A percentile compares a stretch with the other conserved stretches of the same genome.
Conservation (phyloP, 1,140 invertebrate species). For the Myzus persicae region DNA sequence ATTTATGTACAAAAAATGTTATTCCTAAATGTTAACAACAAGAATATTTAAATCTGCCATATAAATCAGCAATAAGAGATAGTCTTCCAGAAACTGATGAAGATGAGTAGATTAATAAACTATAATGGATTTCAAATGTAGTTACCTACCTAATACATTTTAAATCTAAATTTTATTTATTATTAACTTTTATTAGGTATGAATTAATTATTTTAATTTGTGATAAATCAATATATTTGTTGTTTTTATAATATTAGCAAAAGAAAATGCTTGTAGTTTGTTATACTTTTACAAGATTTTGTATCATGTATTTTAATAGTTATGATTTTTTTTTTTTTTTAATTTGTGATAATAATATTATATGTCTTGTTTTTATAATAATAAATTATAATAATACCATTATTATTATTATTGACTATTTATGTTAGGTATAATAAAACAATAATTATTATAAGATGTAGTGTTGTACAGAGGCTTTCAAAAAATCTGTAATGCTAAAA, state of each 20-base stretch:
- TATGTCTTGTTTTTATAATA: conserved; percentile 7
- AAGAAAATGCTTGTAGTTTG: conserved; percentile 3
- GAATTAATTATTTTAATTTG: conserved; percentile 33
- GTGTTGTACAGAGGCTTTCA: not conserved
- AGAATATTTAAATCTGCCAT: not conserved
- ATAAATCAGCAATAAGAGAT: not conserved
- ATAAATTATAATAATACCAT: not conserved
- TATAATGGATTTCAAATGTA: not conserved
- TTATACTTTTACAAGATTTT: not conserved
- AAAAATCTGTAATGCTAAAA: not conserved
- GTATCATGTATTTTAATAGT: no score
- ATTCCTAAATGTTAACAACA: conserved; percentile 29
- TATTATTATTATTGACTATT: not conserved
- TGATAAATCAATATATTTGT: not conserved
- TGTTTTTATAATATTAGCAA: conserved; percentile 37
- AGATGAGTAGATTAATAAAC: conserved; percentile 9
- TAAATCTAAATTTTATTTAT: not conserved
- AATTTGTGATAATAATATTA: conserved; percentile 11
- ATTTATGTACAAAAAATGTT: conserved; percentile 3
- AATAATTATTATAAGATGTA: conserved; percentile 15
- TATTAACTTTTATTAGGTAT: not conserved
- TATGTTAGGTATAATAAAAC: conserved; percentile 29
- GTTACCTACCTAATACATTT: conserved; percentile 10
- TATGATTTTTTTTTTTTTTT: not conserved
- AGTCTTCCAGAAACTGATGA: conserved; percentile 29